Evolutionary conservation across 2,888 invertebrate genomes (phyloP).

Genomic region (Sesia bembeciformis): DNA sequence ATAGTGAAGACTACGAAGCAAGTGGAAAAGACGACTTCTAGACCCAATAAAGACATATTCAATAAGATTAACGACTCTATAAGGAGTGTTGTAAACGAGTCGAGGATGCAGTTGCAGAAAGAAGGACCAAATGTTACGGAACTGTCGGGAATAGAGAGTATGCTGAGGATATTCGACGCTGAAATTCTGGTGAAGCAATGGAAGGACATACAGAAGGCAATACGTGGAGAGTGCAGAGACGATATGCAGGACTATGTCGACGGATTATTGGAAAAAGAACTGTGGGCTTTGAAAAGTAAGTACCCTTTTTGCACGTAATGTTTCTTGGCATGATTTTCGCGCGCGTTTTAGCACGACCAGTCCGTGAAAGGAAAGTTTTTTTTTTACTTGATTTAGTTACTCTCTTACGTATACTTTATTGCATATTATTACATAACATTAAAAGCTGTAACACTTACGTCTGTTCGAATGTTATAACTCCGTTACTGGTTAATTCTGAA

Average conservation of each 20-base stretch:
- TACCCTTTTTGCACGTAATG: slow-evolving; percentile 16
- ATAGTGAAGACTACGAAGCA: slow-evolving; percentile 50
- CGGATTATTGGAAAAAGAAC: slow-evolving; percentile 69
- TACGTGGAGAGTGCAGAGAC: slow-evolving; percentile 66
- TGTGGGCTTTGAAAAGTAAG: slow-evolving; percentile 85
- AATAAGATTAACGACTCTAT: slow-evolving; percentile 46
- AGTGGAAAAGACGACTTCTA: slow-evolving; percentile 36
- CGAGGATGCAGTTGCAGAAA: slow-evolving; percentile 31
- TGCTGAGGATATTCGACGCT: slow-evolving; percentile 73
- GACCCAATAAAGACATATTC: slow-evolving; percentile 39
- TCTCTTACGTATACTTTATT: neutral
- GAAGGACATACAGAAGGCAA: slow-evolving; percentile 53
- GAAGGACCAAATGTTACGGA: slow-evolving; percentile 21
- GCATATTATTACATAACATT: neutral
- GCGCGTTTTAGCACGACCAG: neutral
- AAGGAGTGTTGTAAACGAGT: slow-evolving; percentile 48
- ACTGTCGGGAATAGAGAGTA: slow-evolving; percentile 56
- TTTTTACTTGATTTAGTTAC: neutral
- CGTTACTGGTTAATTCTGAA: neutral
- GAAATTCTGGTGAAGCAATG: slow-evolving; percentile 74
- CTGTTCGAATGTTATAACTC: neutral
- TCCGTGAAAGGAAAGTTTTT: neutral
- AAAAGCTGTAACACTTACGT: neutral
- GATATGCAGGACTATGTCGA: slow-evolving; percentile 76
- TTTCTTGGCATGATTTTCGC: neutral